phyloP scores from a whole-genome alignment of 2,113 vertebrate genomes.

The Pedionomus torquatus region DNA sequence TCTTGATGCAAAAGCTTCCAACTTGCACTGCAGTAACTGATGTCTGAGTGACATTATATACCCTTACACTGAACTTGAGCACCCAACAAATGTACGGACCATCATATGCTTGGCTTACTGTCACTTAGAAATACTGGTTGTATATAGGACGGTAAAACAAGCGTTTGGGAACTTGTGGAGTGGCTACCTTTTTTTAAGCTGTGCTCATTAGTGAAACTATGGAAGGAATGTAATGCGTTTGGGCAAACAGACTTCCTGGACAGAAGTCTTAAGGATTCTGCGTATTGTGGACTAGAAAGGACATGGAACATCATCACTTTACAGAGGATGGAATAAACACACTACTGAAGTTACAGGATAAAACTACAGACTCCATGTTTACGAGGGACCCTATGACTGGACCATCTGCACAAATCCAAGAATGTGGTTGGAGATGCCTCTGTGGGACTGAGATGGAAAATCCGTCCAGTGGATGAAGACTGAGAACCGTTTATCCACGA shows the following conservation, averaged over 20 bases:
- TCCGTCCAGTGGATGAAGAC: slow-evolving; percentile 66
- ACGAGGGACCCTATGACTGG: slow-evolving; percentile 35
- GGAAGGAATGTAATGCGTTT: slow-evolving; percentile 28
- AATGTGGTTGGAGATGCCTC: not conserved
- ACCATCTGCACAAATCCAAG: slow-evolving; percentile 26
- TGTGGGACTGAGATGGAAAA: slow-evolving; percentile 67
- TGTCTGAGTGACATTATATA: slow-evolving; percentile 13
- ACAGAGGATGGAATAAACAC: slow-evolving; percentile 41
- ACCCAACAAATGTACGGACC: slow-evolving; percentile 35
- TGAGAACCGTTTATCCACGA: slow-evolving; percentile 34
- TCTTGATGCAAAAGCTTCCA: slow-evolving; percentile 25
- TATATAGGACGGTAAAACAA: slow-evolving; percentile 7
- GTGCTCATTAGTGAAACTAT: slow-evolving; percentile 40
- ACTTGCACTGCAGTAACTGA: slow-evolving; percentile 75
- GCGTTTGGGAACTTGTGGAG: slow-evolving; percentile 28
- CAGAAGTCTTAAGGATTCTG: slow-evolving; percentile 65
- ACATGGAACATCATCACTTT: slow-evolving; percentile 54
- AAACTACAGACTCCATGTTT: slow-evolving; percentile 55
- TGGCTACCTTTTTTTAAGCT: slow-evolving; percentile 12
- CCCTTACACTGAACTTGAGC: slow-evolving; percentile 22
- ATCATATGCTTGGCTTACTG: slow-evolving; percentile 33
- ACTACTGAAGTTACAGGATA: slow-evolving; percentile 33
- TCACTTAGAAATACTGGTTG: slow-evolving; percentile 9
- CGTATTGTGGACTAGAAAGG: slow-evolving; percentile 64
- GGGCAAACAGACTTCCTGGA: slow-evolving; percentile 65